These are phyloP conservation scores for Petromus typicus DNA, from an alignment of 2,113 vertebrate genomes.

Conservation along the genomic window DNA sequence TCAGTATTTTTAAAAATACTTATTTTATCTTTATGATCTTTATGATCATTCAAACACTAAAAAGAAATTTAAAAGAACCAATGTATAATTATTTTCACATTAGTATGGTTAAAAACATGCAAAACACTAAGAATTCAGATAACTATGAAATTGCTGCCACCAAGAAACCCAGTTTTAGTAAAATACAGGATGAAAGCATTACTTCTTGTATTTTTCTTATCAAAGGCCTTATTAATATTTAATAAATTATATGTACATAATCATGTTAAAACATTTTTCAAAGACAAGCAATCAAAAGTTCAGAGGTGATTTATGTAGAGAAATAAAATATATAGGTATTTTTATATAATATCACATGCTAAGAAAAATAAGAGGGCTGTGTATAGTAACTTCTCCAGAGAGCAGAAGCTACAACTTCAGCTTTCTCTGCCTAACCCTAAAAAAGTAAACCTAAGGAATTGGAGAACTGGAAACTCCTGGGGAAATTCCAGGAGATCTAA, in stretches of 20 bases:
- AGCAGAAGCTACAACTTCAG: background rate
- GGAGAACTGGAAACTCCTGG: background rate
- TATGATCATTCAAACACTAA: background rate
- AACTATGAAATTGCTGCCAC: background rate
- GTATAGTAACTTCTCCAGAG: background rate
- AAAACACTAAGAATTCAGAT: background rate
- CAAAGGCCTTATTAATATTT: slow-evolving; percentile 30
- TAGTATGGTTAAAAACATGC: background rate
- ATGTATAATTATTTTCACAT: slow-evolving; percentile 31
- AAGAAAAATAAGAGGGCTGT: background rate
- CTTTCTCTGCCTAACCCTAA: slow-evolving; percentile 12
- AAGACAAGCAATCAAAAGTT: slow-evolving; percentile 14
- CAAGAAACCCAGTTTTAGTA: background rate
- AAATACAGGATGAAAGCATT: background rate
- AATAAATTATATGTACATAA: background rate
- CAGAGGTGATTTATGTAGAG: background rate
- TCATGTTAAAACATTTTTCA: background rate
- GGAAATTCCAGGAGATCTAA: background rate
- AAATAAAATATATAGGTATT: background rate
- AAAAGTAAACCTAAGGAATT: background rate
- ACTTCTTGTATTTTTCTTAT: background rate
- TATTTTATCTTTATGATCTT: no score
- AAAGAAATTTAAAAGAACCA: background rate
- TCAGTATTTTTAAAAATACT: background rate
- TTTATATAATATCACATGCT: background rate